phyloP scores from a whole-genome alignment of 2,888 invertebrate species.

The Cryptocephalus moraei region DNA sequence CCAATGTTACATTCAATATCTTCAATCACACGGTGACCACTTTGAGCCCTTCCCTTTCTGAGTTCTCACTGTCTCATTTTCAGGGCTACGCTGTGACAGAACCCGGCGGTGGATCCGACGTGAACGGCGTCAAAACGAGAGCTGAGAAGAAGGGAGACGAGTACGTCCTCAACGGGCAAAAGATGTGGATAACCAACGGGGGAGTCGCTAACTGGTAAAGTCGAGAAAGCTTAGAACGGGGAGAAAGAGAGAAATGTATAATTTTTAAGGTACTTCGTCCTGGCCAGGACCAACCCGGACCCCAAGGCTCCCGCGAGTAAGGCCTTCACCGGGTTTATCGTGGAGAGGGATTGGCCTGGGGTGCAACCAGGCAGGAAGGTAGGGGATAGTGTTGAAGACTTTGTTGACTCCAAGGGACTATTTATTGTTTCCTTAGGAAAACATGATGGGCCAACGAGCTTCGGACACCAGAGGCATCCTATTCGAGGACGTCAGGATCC shows the following conservation, averaged over 20 bases:
- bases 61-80: constrained; percentile 5
- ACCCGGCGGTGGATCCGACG: constrained; percentile 90
- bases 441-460: constrained; percentile 95
- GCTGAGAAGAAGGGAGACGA: constrained; percentile 90
- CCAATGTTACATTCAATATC: no score
- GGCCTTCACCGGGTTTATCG: constrained; percentile 65
- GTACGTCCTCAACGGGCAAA: constrained; percentile 79
- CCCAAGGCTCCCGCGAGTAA: constrained; percentile 74
- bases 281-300: constrained; percentile 82
- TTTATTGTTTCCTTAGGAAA: constrained; percentile 48
- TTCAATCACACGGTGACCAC: no score
- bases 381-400: no score
- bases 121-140: constrained; percentile 74
- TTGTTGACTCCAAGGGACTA: background rate
- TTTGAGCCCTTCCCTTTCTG: no score
- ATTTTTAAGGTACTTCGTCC: constrained; percentile 49
- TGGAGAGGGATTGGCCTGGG: constrained; percentile 57
- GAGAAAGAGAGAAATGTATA: background rate
- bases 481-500: constrained; percentile 92
- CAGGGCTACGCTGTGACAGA: constrained; percentile 93
- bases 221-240: no score
- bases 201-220: constrained; percentile 81
- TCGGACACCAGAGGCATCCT: constrained; percentile 92
- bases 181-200: constrained; percentile 98
- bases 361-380: constrained; percentile 58